These are phyloP conservation scores for Microcebus griseorufus DNA, from an alignment of 2,113 vertebrate genomes.

Conservation along the genomic window DNA sequence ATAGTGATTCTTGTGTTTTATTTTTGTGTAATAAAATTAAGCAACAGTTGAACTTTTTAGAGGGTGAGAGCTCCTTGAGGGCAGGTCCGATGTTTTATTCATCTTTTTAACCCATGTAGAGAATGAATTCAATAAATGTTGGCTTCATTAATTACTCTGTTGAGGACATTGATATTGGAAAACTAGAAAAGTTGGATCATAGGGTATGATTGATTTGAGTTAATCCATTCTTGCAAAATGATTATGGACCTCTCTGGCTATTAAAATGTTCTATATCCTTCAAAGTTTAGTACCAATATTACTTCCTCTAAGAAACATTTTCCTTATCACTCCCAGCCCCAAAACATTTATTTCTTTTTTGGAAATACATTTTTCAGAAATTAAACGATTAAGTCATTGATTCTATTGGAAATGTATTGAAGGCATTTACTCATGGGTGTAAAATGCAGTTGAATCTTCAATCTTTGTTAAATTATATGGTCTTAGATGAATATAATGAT, in stretches of 20 bases:
- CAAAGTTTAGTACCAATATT: neutral
- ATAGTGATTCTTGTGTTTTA: constrained; percentile 30
- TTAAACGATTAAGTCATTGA: constrained; percentile 24
- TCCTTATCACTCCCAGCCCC: neutral
- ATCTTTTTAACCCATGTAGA: constrained; percentile 33
- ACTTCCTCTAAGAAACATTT: constrained; percentile 23
- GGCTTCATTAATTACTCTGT: constrained; percentile 18
- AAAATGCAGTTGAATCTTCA: constrained; percentile 27
- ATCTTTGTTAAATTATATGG: neutral
- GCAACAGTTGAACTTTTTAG: neutral
- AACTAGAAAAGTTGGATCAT: constrained; percentile 14
- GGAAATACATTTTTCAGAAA: constrained; percentile 40
- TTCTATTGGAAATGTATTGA: neutral
- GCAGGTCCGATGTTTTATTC: neutral
- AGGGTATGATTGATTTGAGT: neutral
- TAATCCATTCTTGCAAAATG: constrained; percentile 41
- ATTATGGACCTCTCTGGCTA: neutral
- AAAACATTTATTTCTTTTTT: constrained; percentile 32
- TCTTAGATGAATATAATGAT: neutral
- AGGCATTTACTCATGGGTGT: neutral
- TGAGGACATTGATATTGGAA: constrained; percentile 5
- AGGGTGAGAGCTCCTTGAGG: neutral
- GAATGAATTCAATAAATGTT: neutral
- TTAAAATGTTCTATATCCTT: neutral
- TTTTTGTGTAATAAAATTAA: constrained; percentile 51